Evolutionary conservation across 2,113 vertebrate species (phyloP).

Genomic region (Rousettus leschenaultii): DNA sequence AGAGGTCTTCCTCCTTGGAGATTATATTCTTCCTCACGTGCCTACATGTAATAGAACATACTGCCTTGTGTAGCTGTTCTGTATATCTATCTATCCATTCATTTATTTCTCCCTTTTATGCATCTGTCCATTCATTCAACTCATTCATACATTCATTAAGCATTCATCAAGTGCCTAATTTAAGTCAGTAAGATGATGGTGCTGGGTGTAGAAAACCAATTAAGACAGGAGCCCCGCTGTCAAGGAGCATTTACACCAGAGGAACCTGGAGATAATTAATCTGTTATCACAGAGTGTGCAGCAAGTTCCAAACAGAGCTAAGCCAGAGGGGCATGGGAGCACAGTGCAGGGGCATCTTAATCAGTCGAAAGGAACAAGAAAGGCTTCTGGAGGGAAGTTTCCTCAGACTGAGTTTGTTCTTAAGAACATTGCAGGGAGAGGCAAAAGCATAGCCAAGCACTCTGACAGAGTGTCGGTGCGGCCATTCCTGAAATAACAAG

Average conservation of each 20-base stretch:
- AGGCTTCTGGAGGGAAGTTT: background rate
- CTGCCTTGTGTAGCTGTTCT: background rate
- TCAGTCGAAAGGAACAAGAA: background rate
- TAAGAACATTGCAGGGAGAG: background rate
- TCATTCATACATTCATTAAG: background rate
- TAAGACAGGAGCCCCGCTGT: background rate
- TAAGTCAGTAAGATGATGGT: background rate
- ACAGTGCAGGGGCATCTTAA: background rate
- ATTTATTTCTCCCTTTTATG: background rate
- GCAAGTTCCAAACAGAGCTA: background rate
- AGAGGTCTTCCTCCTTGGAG: background rate
- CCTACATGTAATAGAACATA: background rate
- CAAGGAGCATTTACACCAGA: background rate
- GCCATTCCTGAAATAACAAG: background rate
- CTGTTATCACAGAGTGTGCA: background rate
- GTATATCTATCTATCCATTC: background rate
- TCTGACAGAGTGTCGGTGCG: background rate
- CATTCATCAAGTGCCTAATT: background rate
- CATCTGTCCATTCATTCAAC: background rate
- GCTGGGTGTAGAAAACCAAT: background rate
- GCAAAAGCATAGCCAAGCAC: background rate
- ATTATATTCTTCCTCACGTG: background rate
- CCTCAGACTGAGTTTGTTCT: background rate
- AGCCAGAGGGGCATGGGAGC: background rate
- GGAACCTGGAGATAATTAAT: background rate